Conservation (phyloP, 2,113 vertebrate genomes). For the Jacana jacana region DNA sequence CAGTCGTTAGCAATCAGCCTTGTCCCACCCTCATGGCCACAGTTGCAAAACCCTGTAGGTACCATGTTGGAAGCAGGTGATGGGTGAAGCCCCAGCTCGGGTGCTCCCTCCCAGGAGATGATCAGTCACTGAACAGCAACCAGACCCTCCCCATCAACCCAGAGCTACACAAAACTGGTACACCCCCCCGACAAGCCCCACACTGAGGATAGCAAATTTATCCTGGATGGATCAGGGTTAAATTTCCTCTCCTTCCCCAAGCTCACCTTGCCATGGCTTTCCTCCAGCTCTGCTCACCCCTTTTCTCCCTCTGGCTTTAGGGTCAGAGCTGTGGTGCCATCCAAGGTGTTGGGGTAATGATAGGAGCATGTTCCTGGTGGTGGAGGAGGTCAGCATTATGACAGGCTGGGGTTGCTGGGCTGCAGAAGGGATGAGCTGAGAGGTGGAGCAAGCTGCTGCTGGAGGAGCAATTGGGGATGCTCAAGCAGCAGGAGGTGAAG, state of each 20-base stretch:
- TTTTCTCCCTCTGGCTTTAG: neutral
- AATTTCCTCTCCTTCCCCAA: neutral
- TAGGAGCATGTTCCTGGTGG: accelerated
- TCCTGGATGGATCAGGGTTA: neutral
- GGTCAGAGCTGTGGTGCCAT: neutral
- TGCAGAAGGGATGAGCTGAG: neutral
- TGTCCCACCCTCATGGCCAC: neutral
- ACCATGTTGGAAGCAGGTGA: accelerated
- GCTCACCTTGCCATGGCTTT: accelerated
- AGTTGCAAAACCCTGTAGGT: neutral
- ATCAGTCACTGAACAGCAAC: neutral
- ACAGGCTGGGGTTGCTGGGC: neutral
- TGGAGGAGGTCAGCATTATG: accelerated
- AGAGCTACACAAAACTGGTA: neutral
- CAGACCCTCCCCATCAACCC: neutral
- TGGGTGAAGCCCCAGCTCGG: neutral
- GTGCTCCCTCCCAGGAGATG: accelerated
- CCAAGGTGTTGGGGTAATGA: neutral
- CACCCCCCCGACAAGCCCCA: accelerated
- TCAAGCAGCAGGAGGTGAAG: neutral
- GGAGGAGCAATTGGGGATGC: neutral
- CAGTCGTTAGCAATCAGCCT: neutral
- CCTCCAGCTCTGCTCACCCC: neutral
- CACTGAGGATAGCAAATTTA: neutral
- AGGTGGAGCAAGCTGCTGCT: neutral